Base-by-base conservation (phyloP, 2,888 invertebrate genomes). In the Callimorpha dominula region DNA sequence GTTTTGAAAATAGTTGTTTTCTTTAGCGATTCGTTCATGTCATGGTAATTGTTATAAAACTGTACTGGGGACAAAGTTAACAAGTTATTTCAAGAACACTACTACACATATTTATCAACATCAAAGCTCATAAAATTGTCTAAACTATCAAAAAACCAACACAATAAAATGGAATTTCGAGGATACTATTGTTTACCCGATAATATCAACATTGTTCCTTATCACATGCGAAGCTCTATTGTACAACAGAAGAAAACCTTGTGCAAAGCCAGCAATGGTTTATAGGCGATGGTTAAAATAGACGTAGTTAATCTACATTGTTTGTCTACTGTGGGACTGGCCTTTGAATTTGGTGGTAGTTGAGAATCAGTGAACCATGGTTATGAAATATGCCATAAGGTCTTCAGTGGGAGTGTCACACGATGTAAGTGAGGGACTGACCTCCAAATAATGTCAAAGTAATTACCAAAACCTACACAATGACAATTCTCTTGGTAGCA, bases 171-270 rank as follows among this genome's bases (percentile, higher is more conserved):
- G 67, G 80, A 62, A 80, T 81, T 50, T 78, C 68, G 54, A 78
- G 77, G 72, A n/a, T 78, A 57, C 70, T 60, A 81, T 79, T 80
- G 74, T 82, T 81, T 75, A 65, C 46, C 17, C 74, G 79, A 82
- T 84, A 77, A 62, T 60, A 84, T 83, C 78, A 43, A 46, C 75
- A 78, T 69, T 73, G 67, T 68, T 64, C 63, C 70, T 76, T 82
- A 85, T 83, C 85, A 79, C 79, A 84, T 85, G 85, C 80, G 80
- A 80, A 86, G 74, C 80, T 76, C 68, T 72, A 79, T 84, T 84
- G 86, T 85, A 77, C 74, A 80, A 70, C 50, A 66, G 68, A 81
- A 71, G 75, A 66, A 68, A 70, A 78, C 88, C 88, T 88, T 88
- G 87, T 76, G 9, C 64, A 40, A 12, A 73, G 67, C 75, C 73